Evolutionary conservation across 1,140 invertebrate genomes (phyloP).

Genomic region (Contarinia nasturtii): DNA sequence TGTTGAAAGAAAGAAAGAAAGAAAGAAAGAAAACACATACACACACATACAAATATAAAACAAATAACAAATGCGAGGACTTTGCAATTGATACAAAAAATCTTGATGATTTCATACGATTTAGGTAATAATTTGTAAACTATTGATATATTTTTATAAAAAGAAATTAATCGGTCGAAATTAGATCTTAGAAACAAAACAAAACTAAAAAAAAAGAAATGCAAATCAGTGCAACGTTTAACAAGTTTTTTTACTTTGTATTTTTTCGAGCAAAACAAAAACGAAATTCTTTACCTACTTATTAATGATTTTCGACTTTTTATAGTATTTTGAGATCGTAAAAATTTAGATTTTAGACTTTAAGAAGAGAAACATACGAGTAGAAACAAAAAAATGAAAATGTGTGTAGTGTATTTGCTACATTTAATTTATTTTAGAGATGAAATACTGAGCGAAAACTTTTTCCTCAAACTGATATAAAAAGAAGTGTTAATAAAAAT

Average conservation of each 20-base stretch:
- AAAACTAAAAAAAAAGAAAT: neutral
- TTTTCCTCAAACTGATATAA: neutral
- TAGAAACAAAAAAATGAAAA: too few species aligned
- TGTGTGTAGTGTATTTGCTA: neutral
- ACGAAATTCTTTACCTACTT: too few species aligned
- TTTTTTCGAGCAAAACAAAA: too few species aligned
- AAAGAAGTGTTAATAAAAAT: neutral
- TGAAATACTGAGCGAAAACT: neutral
- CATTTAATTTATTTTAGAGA: neutral
- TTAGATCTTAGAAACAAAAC: neutral
- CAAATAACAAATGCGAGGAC: too few species aligned
- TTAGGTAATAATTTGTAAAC: too few species aligned
- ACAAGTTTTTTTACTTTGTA: too few species aligned
- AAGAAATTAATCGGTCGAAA: neutral
- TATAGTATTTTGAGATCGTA: neutral
- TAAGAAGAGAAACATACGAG: neutral
- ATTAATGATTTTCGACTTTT: neutral
- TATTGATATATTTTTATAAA: neutral
- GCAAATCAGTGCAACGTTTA: neutral
- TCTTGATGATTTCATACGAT: too few species aligned
- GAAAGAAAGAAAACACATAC: too few species aligned
- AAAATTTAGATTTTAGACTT: neutral
- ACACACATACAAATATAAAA: too few species aligned
- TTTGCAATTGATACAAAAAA: too few species aligned
- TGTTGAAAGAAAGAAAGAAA: too few species aligned